phyloP scores from a whole-genome alignment of 2,113 vertebrate genomes.

The Tylochromis polylepis region DNA sequence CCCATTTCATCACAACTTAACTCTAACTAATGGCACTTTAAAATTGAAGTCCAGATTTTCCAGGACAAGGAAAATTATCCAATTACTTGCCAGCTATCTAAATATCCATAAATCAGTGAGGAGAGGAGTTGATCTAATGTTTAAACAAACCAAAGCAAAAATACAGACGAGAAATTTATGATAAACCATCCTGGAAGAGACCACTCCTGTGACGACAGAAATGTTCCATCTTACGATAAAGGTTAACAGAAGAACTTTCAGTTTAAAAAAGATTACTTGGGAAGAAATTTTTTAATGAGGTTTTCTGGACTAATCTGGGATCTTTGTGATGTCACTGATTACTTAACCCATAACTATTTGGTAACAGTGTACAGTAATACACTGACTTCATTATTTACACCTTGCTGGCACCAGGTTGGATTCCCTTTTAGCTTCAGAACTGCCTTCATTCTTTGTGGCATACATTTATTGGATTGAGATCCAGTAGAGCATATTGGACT shows the following conservation, averaged over 20 bases:
- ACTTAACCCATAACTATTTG: neutral
- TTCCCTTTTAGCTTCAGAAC: neutral
- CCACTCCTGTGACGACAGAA: neutral
- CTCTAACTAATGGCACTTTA: neutral
- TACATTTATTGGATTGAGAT: neutral
- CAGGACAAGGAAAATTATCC: neutral
- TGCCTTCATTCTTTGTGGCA: neutral
- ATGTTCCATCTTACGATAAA: neutral
- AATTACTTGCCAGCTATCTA: neutral
- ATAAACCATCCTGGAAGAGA: neutral
- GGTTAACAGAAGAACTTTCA: neutral
- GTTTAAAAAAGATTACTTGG: neutral
- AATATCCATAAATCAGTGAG: neutral
- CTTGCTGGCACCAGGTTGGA: neutral
- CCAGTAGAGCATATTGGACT: neutral
- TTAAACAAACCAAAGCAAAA: neutral
- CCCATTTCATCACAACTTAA: neutral
- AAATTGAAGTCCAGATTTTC: neutral
- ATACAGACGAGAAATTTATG: neutral
- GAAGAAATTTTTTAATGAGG: neutral
- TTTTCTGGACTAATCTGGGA: neutral
- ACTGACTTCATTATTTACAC: neutral
- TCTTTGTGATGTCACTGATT: neutral
- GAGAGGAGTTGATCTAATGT: neutral
- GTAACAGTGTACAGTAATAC: neutral